phyloP scores from a whole-genome alignment of 2,113 vertebrate genomes.

The Pholis gunnellus region DNA sequence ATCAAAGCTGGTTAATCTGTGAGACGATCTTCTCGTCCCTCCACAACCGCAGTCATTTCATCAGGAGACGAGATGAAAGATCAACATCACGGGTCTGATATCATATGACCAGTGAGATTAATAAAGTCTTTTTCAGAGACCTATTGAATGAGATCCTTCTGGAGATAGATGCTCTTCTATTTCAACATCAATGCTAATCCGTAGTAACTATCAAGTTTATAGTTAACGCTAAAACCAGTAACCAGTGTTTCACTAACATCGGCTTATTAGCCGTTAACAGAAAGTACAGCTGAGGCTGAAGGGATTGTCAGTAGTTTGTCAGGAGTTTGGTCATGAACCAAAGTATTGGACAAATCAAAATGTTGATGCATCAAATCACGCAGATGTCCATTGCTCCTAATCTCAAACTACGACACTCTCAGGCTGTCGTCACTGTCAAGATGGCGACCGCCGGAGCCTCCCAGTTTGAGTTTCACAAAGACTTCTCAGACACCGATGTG shows the following conservation, averaged over 20 bases:
- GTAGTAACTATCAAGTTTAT: background rate
- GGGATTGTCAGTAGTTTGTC: background rate
- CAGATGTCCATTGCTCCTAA: too few relatives aligned
- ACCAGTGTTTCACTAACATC: background rate
- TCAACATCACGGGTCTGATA: background rate
- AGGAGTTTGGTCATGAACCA: background rate
- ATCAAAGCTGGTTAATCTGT: background rate
- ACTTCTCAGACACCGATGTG: too few relatives aligned
- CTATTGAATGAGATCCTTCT: background rate
- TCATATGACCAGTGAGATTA: background rate
- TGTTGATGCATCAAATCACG: too few relatives aligned
- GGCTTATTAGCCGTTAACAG: background rate
- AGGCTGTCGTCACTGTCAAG: too few relatives aligned
- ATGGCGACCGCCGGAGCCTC: too few relatives aligned
- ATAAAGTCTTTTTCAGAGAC: background rate
- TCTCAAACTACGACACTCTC: too few relatives aligned
- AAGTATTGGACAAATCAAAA: background rate
- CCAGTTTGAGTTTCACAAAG: too few relatives aligned
- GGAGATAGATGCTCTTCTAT: background rate
- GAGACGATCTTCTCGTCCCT: background rate
- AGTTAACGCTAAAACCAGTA: background rate
- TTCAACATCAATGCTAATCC: background rate
- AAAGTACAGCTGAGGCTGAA: background rate
- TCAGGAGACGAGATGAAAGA: background rate
- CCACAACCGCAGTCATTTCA: background rate